phyloP scores from a whole-genome alignment of 2,113 vertebrate species.

The Hucho hucho region DNA sequence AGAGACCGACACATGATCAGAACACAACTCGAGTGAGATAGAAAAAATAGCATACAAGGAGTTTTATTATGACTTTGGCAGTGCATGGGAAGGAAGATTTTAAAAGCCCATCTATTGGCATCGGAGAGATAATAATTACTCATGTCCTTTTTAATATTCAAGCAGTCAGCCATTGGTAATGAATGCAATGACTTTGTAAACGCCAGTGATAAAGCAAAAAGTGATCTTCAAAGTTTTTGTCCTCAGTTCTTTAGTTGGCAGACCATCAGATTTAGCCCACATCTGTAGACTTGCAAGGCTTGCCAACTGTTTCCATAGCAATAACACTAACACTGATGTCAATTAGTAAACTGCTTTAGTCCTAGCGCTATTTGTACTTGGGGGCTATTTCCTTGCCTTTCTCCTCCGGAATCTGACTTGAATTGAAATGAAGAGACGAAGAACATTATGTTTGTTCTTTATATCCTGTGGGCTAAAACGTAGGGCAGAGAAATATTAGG shows the following conservation, averaged over 20 bases:
- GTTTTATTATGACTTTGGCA: too few relatives aligned
- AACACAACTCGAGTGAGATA: too few relatives aligned
- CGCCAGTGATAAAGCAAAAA: background rate
- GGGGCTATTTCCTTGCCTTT: conserved; percentile 42
- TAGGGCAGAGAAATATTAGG: conserved; percentile 42
- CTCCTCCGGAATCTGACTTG: conserved; percentile 57
- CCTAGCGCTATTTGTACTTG: conserved; percentile 21
- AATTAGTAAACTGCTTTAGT: conserved; percentile 36
- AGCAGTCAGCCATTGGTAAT: too few relatives aligned
- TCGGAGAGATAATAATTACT: too few relatives aligned
- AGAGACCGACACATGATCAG: too few relatives aligned
- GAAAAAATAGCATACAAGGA: too few relatives aligned
- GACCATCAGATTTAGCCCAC: background rate
- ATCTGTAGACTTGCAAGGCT: conserved; percentile 5
- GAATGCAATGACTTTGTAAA: background rate
- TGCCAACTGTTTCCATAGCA: conserved; percentile 28
- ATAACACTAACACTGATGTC: conserved; percentile 24
- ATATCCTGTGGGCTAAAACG: conserved; percentile 43
- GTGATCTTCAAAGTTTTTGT: background rate
- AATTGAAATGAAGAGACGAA: conserved; percentile 62
- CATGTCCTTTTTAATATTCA: too few relatives aligned
- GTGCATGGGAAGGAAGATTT: too few relatives aligned
- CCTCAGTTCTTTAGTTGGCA: background rate
- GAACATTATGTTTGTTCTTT: conserved; percentile 48
- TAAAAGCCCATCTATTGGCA: too few relatives aligned